Percentiles rank a stretch among this genome's conserved stretches.
phyloP scores from a whole-genome alignment of 2,888 invertebrate species.

The Mesorhabditis sp. region DNA sequence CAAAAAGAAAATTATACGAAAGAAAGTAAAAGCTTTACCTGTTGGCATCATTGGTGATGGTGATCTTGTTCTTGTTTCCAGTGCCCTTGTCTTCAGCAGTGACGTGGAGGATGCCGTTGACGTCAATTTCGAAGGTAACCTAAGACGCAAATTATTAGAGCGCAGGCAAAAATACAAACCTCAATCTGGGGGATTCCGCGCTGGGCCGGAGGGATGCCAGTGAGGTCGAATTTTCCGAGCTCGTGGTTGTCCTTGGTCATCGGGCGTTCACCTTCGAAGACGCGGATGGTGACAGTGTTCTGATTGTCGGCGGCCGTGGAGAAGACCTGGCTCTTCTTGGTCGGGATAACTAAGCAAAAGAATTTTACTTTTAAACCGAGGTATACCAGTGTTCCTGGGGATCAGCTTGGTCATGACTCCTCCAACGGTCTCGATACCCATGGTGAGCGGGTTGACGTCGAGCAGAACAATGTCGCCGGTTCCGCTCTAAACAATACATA shows the following conservation, averaged over 20 bases:
- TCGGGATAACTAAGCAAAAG: constrained; percentile 73
- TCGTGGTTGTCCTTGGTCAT: constrained; percentile 99
- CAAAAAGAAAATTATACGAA: constrained; percentile 8
- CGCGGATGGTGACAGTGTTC: constrained; percentile 96
- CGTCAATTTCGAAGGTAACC: constrained; percentile 64
- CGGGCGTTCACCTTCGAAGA: constrained; percentile 96
- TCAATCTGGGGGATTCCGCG: constrained; percentile 61
- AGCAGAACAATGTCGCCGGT: constrained; percentile 85
- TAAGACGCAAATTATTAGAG: background rate
- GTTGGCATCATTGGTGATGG: constrained; percentile 83
- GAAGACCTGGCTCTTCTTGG: constrained; percentile 98
- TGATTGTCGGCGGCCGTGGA: constrained; percentile 98
- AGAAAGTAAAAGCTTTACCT: background rate
- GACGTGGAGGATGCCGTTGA: constrained; percentile 67
- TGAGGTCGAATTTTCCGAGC: constrained; percentile 87
- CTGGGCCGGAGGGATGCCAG: constrained; percentile 63
- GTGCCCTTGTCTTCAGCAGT: constrained; percentile 99
- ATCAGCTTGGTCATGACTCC: constrained; percentile 99
- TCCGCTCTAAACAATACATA: constrained; percentile 59
- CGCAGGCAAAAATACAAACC: constrained; percentile 34
- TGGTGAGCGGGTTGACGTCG: constrained; percentile 95
- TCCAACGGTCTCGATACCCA: constrained; percentile 99
- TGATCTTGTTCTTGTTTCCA: constrained; percentile 95
- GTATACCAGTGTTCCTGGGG: constrained; percentile 79
- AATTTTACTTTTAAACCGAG: too few species aligned